Evolutionary conservation across 1,140 invertebrate genomes (phyloP).

Genomic region (Neodiprion lecontei): DNA sequence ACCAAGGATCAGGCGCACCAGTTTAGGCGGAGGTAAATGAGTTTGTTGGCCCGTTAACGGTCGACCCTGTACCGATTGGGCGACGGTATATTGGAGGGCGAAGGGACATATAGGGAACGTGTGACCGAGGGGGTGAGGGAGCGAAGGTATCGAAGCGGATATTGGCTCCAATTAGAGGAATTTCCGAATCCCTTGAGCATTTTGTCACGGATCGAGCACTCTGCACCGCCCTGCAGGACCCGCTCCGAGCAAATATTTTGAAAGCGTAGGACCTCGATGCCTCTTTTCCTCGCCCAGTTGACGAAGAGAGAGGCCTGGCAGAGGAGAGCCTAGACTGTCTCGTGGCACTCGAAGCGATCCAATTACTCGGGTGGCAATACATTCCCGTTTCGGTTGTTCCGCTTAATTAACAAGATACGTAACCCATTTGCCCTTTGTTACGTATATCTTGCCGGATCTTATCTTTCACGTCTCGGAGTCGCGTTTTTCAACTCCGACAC

Average conservation of each 20-base stretch:
- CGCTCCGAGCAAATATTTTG: not conserved
- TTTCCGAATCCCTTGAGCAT: slow-evolving; percentile 1
- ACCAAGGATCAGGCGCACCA: not conserved
- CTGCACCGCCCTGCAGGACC: not conserved
- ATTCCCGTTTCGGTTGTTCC: slow-evolving; percentile 6
- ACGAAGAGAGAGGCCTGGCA: not conserved
- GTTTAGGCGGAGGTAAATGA: slow-evolving; percentile 1
- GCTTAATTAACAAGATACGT: slow-evolving; percentile 7
- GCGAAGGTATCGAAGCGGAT: not conserved
- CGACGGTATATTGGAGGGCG: not conserved
- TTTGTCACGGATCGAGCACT: not conserved
- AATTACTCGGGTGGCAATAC: not conserved
- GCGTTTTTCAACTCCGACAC: not conserved
- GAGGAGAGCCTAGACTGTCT: not conserved
- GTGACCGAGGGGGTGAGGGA: not conserved
- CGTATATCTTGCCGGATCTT: slow-evolving; percentile 3
- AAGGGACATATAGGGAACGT: not conserved
- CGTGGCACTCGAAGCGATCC: not conserved
- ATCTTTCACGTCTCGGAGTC: not conserved
- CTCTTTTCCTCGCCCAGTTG: no score
- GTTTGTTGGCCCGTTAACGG: not conserved
- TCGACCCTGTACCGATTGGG: not conserved
- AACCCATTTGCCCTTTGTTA: slow-evolving; percentile 4
- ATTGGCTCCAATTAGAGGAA: slow-evolving; percentile 5
- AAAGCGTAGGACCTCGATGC: not conserved